Base-by-base conservation (phyloP, 2,888 invertebrate genomes). In the Sericinus montela region DNA sequence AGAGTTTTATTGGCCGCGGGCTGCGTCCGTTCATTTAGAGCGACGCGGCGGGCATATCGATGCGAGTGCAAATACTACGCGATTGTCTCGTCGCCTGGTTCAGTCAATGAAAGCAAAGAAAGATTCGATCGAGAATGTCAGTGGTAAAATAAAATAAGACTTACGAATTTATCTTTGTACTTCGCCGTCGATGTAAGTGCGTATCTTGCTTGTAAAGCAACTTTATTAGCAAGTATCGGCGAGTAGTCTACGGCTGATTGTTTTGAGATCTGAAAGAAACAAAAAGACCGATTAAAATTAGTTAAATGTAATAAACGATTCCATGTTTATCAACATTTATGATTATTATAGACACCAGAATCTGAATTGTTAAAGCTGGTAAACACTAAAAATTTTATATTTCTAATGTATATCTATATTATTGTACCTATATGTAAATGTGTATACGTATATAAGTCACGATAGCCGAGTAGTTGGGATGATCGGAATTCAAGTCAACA, bases 1-100 rank as follows among this genome's bases (percentile, higher is more conserved):
- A 65, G 70, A 67, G 72, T 78, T 80, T 75, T 81, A 83, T 84
- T 79, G 75, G 69, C 66, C 67, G 75, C 76, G 69, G 68, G 70
- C 76, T 69, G 66, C 87, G 87, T 87, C 87, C 86, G 87, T 84
- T 85, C 82, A 84, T 86, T 86, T 83, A 74, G 74, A 55, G 68
- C 73, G 73, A 84, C 83, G 86, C 84, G 86, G 75, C 80, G 80
- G 76, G 87, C 82, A 87, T 86, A 87, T 65, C 77, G 77, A 85
- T 82, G 72, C 57, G 69, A 52, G 53, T 63, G 79, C 77, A 65
- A 80, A 80, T 77, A 79, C 80, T 75, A 78, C 65, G 65, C 67
- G 60, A 65, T 66, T 58, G 68, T 67, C 72, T 67, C 71, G 68
- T 58, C 48, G 48, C 32, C 42, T 60, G 58, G 54, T 67, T 63